Conservation (phyloP, 1,140 invertebrate genomes). For the Atopsyche davidsoni region DNA sequence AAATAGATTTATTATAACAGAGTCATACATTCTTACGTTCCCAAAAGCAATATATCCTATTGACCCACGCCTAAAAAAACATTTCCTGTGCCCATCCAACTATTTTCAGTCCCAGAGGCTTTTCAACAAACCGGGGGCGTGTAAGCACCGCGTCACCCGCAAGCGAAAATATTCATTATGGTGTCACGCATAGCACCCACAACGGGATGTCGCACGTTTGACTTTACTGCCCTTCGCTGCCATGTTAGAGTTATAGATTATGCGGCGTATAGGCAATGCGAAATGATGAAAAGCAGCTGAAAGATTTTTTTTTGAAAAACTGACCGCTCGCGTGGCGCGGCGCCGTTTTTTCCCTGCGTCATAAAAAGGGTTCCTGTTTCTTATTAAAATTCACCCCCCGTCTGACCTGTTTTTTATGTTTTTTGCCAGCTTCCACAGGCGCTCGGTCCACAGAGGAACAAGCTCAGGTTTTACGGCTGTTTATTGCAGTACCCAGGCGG, state of each 20-base stretch:
- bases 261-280: constrained; percentile 13
- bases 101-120: constrained; percentile 2
- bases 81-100: constrained; percentile 4
- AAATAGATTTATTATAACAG: constrained; percentile 22
- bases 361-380: constrained; percentile 25
- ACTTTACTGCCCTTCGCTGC: constrained; percentile 4
- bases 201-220: background rate
- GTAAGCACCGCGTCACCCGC: background rate
- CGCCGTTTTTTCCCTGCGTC: constrained; percentile 12
- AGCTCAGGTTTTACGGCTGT: constrained; percentile 2
- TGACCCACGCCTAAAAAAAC: constrained; percentile 13
- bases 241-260: constrained; percentile 12
- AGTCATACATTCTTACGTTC: constrained; percentile 5
- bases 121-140: background rate
- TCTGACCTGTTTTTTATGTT: constrained; percentile 20
- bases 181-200: background rate
- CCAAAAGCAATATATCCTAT: constrained; percentile 15
- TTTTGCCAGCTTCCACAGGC: background rate
- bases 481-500: constrained; percentile 1
- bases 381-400: constrained; percentile 30
- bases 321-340: constrained; percentile 17
- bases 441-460: constrained; percentile 1
- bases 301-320: constrained; percentile 17
- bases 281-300: constrained; percentile 21
- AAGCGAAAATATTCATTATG: background rate